These are phyloP conservation scores for Myotis planiceps DNA, from an alignment of 2,797 vertebrate genomes.

Conservation along the genomic window DNA sequence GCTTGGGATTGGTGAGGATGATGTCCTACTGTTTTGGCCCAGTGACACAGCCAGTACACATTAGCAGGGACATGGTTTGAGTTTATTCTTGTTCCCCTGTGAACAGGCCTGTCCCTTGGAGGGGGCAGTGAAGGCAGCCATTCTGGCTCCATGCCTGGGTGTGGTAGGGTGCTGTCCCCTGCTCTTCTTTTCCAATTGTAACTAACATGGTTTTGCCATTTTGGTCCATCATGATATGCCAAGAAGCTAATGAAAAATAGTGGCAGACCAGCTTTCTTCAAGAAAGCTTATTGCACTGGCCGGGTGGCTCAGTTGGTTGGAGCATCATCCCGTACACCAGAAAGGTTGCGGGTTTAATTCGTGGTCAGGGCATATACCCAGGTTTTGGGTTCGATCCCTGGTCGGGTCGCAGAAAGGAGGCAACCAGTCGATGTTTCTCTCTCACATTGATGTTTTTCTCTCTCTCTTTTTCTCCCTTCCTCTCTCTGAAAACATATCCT, in stretches of 20 bases:
- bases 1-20: not conserved
- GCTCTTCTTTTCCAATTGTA: not conserved
- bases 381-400: not conserved
- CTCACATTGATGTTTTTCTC: not conserved
- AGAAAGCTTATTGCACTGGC: not conserved
- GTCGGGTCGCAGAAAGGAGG: not conserved
- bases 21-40: not conserved
- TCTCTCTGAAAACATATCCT: not conserved
- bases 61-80: not conserved
- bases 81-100: not conserved
- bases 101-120: not conserved
- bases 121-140: not conserved
- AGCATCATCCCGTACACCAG: not conserved
- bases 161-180: not conserved
- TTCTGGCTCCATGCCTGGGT: not conserved
- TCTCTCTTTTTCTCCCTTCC: not conserved
- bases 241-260: constrained; percentile 3
- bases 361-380: not conserved
- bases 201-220: not conserved
- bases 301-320: not conserved
- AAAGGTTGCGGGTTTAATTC: not conserved
- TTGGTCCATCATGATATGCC: not conserved
- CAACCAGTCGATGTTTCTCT: not conserved
- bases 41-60: not conserved
- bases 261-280: not conserved